These are phyloP conservation scores for Coptodon bakossiorum DNA, from an alignment of 2,113 vertebrate species.

Conservation along the genomic window DNA sequence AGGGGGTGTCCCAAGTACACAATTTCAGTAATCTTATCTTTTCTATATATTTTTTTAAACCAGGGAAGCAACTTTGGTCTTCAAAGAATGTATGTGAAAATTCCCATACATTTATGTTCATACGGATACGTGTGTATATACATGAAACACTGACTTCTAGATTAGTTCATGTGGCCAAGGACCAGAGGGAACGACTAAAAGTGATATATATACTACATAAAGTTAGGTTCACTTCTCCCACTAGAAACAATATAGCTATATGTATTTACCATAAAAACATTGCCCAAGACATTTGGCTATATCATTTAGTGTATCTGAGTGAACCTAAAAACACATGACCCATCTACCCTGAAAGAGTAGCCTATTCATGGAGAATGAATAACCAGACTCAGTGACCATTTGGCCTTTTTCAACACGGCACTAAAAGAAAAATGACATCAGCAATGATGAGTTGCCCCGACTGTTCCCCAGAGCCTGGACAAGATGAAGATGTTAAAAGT, in stretches of 20 bases:
- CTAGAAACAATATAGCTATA: slow-evolving; percentile 13
- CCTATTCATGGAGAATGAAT: background rate
- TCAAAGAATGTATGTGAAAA: background rate
- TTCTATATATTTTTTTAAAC: background rate
- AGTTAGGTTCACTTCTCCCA: background rate
- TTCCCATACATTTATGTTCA: background rate
- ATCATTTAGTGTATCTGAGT: background rate
- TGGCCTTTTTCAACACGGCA: background rate
- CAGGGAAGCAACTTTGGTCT: background rate
- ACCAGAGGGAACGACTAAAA: background rate
- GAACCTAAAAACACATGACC: slow-evolving; percentile 28
- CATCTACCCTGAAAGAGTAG: background rate
- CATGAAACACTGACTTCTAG: background rate
- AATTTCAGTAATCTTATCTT: background rate
- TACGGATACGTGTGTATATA: background rate
- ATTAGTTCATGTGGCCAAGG: background rate
- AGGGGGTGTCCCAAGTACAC: too few relatives aligned
- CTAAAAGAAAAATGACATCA: background rate
- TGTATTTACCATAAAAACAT: slow-evolving; percentile 4
- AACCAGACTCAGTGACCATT: slow-evolving; percentile 7
- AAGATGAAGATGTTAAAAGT: slow-evolving; percentile 30
- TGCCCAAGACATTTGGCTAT: background rate
- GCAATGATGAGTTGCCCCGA: background rate
- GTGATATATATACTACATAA: background rate
- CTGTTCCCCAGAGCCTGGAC: background rate